Evolutionary conservation across 2,113 vertebrate species (phyloP).

Genomic region (Callorhinus ursinus): DNA sequence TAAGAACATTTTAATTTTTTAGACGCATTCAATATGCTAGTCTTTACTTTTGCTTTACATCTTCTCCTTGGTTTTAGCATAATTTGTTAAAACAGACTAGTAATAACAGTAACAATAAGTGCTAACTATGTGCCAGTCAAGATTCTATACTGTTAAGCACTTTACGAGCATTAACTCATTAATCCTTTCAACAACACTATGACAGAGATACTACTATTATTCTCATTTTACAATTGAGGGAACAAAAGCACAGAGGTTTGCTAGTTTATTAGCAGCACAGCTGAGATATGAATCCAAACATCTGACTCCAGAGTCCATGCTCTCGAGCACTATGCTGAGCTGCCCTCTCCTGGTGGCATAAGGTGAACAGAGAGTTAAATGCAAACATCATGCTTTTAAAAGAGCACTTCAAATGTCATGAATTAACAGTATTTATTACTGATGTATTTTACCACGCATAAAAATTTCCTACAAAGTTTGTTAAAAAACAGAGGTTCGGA

Average conservation of each 20-base stretch:
- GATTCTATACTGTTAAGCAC: not conserved
- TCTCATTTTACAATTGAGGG: not conserved
- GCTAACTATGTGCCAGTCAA: not conserved
- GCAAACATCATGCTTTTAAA: not conserved
- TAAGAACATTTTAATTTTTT: not conserved
- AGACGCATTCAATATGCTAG: not conserved
- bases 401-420: not conserved
- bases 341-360: not conserved
- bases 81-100: not conserved
- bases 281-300: not conserved
- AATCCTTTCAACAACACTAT: not conserved
- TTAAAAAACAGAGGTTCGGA: not conserved
- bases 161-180: not conserved
- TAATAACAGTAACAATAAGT: not conserved
- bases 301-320: not conserved
- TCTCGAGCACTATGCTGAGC: not conserved
- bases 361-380: not conserved
- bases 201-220: not conserved
- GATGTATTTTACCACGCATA: not conserved
- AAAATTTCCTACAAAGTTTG: not conserved
- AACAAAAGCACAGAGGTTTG: not conserved
- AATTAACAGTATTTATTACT: not conserved
- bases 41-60: not conserved
- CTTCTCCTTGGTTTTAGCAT: not conserved
- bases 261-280: not conserved